Evolutionary conservation across 2,113 vertebrate genomes (phyloP).

Genomic region (Trematocara nigrifrons): DNA sequence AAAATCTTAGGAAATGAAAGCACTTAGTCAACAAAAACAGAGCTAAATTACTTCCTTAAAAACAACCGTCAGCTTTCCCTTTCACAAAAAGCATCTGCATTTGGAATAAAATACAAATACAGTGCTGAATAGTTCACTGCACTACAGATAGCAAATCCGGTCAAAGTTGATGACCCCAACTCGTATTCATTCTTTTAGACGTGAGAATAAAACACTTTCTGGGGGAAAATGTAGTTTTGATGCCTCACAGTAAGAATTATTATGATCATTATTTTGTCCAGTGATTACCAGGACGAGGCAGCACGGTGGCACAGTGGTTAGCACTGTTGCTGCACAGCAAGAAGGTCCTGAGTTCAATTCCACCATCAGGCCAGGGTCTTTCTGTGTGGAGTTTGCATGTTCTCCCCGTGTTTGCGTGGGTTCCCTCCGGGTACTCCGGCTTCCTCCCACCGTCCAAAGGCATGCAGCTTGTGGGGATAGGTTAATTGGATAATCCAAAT

Average conservation of each 20-base stretch:
- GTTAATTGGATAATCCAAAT: no score
- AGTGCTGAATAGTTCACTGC: neutral
- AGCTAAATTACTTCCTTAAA: neutral
- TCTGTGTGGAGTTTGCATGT: no score
- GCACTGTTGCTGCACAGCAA: no score
- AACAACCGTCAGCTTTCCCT: neutral
- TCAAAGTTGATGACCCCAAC: neutral
- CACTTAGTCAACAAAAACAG: neutral
- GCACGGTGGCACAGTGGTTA: no score
- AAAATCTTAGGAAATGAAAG: neutral
- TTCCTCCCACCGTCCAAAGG: no score
- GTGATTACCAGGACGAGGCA: neutral
- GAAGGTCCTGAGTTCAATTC: no score
- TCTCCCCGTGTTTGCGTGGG: no score
- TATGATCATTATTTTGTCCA: neutral
- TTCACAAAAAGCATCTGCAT: neutral
- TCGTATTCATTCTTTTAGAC: neutral
- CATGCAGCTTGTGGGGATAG: no score
- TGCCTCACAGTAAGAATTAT: neutral
- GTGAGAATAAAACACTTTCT: neutral
- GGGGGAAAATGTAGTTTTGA: neutral
- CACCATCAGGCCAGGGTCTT: no score
- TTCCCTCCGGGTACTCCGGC: no score
- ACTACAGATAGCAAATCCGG: neutral
- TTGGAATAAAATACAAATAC: neutral